Evolutionary conservation across 2,888 invertebrate genomes (phyloP).

Genomic region (Conomelus anceps): DNA sequence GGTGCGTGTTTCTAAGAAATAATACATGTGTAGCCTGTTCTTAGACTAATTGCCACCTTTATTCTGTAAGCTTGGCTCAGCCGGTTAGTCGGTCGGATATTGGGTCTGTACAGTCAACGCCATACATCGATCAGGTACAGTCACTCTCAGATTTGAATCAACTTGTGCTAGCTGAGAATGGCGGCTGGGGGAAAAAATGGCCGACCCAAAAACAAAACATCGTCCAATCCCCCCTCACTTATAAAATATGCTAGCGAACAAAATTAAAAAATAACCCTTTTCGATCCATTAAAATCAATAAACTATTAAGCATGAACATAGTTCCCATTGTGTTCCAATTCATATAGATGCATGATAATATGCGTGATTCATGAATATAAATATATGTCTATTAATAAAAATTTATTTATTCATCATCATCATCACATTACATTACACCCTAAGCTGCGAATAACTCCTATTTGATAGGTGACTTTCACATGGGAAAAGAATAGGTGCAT

Average conservation of each 20-base stretch:
- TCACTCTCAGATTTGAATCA: neutral
- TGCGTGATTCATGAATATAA: too few relatives aligned
- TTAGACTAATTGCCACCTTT: neutral
- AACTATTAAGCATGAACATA: neutral
- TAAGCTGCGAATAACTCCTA: too few relatives aligned
- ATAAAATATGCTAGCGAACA: neutral
- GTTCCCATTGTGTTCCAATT: neutral
- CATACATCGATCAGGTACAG: neutral
- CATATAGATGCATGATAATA: too few relatives aligned
- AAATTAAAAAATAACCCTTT: neutral
- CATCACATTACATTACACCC: too few relatives aligned
- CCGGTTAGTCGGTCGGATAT: neutral
- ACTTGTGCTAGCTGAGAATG: neutral
- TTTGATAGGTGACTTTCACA: too few relatives aligned
- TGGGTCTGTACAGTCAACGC: neutral
- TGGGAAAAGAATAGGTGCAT: too few relatives aligned
- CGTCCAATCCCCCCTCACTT: neutral
- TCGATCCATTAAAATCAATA: neutral
- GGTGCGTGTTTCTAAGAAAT: neutral
- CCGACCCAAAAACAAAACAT: neutral
- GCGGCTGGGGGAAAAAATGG: neutral
- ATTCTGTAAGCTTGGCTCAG: neutral
- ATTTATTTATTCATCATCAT: too few relatives aligned
- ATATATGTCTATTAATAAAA: too few relatives aligned
- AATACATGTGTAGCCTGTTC: neutral